These are phyloP conservation scores for Malacoraja senta DNA, from an alignment of 2,797 vertebrate species.

Conservation along the genomic window DNA sequence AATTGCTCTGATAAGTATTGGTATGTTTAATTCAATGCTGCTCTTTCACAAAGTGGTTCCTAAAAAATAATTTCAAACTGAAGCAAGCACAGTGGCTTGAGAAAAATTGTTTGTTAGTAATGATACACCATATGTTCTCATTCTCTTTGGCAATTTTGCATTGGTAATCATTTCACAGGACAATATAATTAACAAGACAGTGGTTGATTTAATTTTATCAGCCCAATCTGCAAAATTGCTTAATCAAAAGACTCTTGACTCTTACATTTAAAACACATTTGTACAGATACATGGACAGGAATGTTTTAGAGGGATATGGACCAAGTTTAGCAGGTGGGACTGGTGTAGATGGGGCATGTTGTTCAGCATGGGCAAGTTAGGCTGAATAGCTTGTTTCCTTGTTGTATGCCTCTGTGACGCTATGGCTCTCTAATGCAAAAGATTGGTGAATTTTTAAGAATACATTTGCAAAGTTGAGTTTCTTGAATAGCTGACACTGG, in stretches of 20 bases:
- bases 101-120: neutral
- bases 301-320: too few relatives aligned
- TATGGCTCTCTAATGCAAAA: neutral
- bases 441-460: neutral
- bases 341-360: too few relatives aligned
- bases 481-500: neutral
- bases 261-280: too few relatives aligned
- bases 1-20: neutral
- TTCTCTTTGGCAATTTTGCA: neutral
- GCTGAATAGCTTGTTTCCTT: neutral
- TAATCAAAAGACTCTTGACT: too few relatives aligned
- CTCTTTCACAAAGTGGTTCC: neutral
- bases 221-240: neutral
- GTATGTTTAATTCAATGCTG: neutral
- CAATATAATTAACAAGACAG: neutral
- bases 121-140: neutral
- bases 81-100: neutral
- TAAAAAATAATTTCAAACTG: neutral
- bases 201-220: neutral
- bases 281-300: too few relatives aligned
- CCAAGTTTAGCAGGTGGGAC: too few relatives aligned
- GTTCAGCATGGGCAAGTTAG: too few relatives aligned
- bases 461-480: neutral
- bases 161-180: neutral
- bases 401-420: neutral